Evolutionary conservation across 1,140 invertebrate species (phyloP).

Genomic region (Anthonomus grandis): DNA sequence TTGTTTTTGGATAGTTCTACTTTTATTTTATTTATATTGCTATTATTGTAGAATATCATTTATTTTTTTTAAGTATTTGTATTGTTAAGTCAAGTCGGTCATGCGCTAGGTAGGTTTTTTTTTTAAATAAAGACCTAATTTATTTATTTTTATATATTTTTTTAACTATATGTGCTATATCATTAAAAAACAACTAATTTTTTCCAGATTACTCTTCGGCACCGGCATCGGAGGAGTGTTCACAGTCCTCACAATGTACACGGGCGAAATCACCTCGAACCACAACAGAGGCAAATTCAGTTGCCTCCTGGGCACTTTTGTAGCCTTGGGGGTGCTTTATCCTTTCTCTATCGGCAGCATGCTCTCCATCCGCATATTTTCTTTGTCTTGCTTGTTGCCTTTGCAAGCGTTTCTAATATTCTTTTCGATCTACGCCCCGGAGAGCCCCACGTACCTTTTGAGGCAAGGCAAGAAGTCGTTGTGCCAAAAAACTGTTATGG

Average conservation of each 20-base stretch:
- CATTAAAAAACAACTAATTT: neutral
- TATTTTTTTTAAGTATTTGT: too few relatives aligned
- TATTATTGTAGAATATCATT: too few relatives aligned
- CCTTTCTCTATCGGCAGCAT: constrained; percentile 60
- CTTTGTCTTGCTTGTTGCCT: constrained; percentile 50
- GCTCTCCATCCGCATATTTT: constrained; percentile 54
- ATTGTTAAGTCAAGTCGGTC: too few relatives aligned
- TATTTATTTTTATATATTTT: too few relatives aligned
- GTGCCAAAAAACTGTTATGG: constrained; percentile 60
- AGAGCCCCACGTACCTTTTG: constrained; percentile 71
- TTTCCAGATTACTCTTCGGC: constrained; percentile 51
- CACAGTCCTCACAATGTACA: constrained; percentile 52
- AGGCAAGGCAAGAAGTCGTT: constrained; percentile 56
- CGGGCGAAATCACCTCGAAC: constrained; percentile 52
- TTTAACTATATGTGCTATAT: neutral
- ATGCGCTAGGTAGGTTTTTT: too few relatives aligned
- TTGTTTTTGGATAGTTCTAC: too few relatives aligned
- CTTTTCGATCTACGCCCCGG: constrained; percentile 57
- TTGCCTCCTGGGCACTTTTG: constrained; percentile 33
- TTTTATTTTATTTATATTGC: too few relatives aligned
- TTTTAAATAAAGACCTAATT: too few relatives aligned
- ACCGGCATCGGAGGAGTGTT: constrained; percentile 50
- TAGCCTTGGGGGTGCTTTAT: constrained; percentile 32
- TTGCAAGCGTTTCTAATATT: constrained; percentile 54
- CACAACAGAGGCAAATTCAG: constrained; percentile 36